Base-by-base conservation (phyloP, 92 coral and sea anemone species). In the Epizoanthus stellaris region DNA sequence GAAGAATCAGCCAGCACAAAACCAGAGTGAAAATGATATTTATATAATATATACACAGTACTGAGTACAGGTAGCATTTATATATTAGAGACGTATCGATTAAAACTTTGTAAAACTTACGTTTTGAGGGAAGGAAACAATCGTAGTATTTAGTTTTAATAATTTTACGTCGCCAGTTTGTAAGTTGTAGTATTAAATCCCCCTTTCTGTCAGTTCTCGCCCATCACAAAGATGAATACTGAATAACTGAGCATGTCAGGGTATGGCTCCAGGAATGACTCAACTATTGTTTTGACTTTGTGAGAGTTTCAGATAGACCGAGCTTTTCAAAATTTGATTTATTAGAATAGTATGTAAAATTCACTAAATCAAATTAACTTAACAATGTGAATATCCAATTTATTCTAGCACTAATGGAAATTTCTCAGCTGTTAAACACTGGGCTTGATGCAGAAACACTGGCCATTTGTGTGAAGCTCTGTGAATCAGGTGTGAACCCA, bases 401-500 rank as follows among this genome's bases (percentile, higher is more conserved):
- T 39, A 5, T 65, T 85, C 6, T 61, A 96, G 99, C 98, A 38
- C 77, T 96, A 88, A 92, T 95, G 85, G 99, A 94, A 83, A 96
- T 96, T 17, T 94, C 98, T 49, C 93, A 94, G 87, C 85, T 96
- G 74, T 77, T 96, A n/a, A 96, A 96, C 86, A 91, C 99, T 43
- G 99, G 99, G 39, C 90, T 96, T 67, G 98, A 96, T 88, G 87
- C 98, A 20, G 99, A 96, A 90, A 92, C 99, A 1, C 67, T 96
- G 52, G 99, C 98, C 23, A 91, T 94, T 73, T 96, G 99, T 91
- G 99, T 96, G 15, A 97, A 97, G 82, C 82, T 97, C 6, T 97
- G 99, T 86, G 99, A 97, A 81, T 95, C 98, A 10, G 99, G 99
- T 16, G 98, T 97, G 17, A 97, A 97, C 53, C 99, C 99, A 10